Evolutionary conservation across 2,113 vertebrate species (phyloP).

Genomic region (Nansenia antarctica): DNA sequence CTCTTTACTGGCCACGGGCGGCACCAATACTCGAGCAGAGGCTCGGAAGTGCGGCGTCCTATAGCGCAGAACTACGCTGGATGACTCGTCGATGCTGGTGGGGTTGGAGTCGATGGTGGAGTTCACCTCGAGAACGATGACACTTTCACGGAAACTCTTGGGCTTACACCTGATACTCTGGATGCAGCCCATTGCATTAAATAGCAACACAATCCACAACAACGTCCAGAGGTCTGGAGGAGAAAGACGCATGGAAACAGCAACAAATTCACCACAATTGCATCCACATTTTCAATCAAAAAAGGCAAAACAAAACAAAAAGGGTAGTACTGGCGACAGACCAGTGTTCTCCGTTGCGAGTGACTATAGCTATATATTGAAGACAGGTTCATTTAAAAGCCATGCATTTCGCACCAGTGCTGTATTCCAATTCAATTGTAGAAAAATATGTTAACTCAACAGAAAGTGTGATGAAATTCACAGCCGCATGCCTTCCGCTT

Average conservation of each 20-base stretch:
- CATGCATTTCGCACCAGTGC: slow-evolving; percentile 38
- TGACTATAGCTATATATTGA: slow-evolving; percentile 12
- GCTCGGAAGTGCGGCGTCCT: slow-evolving; percentile 96
- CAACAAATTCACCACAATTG: slow-evolving; percentile 49
- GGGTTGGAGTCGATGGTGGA: slow-evolving; percentile 92
- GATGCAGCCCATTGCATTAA: slow-evolving; percentile 96
- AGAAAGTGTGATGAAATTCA: slow-evolving; percentile 8
- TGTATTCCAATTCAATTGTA: slow-evolving; percentile 32
- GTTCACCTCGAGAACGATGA: slow-evolving; percentile 90
- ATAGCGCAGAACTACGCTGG: slow-evolving; percentile 94
- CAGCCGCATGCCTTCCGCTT: slow-evolving; percentile 41
- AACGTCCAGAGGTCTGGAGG: slow-evolving; percentile 82
- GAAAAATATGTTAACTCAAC: slow-evolving; percentile 14
- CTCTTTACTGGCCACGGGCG: slow-evolving; percentile 88
- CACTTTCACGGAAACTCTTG: slow-evolving; percentile 93
- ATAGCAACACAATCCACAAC: slow-evolving; percentile 76
- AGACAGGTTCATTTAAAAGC: slow-evolving; percentile 13
- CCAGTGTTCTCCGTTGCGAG: neutral
- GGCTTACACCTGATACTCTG: slow-evolving; percentile 97
- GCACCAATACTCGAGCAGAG: slow-evolving; percentile 89
- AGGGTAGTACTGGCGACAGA: neutral
- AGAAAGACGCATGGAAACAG: slow-evolving; percentile 82
- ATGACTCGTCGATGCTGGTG: slow-evolving; percentile 97
- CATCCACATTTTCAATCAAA: slow-evolving; percentile 37
- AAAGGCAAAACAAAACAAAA: slow-evolving; percentile 29